Evolutionary conservation across 2,797 vertebrate species (phyloP).

Genomic region (Limosa lapponica): DNA sequence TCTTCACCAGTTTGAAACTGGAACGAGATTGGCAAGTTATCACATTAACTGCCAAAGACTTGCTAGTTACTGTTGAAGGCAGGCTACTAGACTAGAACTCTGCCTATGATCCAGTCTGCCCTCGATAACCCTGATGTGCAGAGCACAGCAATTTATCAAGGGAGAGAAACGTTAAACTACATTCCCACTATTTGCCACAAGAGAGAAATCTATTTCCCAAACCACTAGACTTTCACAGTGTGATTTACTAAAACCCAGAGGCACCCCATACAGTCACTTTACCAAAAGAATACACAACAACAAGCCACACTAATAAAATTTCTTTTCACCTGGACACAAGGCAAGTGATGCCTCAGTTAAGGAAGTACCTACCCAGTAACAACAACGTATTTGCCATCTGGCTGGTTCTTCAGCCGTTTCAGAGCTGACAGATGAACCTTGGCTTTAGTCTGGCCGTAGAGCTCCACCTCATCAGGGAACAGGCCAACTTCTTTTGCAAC

Average conservation of each 20-base stretch:
- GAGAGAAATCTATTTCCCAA: neutral
- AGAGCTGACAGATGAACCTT: constrained; percentile 88
- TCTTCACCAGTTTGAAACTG: neutral
- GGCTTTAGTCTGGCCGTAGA: constrained; percentile 93
- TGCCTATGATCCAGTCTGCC: neutral
- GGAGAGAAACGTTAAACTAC: neutral
- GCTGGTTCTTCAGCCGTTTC: constrained; percentile 86
- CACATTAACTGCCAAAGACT: neutral
- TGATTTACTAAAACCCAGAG: neutral
- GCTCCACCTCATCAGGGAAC: constrained; percentile 89
- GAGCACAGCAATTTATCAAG: neutral
- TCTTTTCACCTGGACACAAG: neutral
- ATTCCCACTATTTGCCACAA: neutral
- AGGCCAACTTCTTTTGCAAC: constrained; percentile 90
- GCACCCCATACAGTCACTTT: neutral
- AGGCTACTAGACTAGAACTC: neutral
- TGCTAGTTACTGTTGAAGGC: neutral
- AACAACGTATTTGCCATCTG: constrained; percentile 95
- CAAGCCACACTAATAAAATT: neutral
- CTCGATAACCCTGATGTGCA: neutral
- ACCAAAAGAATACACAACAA: neutral
- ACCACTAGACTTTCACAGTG: neutral
- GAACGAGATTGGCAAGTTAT: neutral
- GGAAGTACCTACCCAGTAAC: constrained; percentile 89
- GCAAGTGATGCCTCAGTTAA: neutral